A percentile compares a stretch with the other conserved stretches of the same genome.
Evolutionary conservation across 1,140 invertebrate genomes (phyloP).

Genomic region (Proctacanthus coquilletti): DNA sequence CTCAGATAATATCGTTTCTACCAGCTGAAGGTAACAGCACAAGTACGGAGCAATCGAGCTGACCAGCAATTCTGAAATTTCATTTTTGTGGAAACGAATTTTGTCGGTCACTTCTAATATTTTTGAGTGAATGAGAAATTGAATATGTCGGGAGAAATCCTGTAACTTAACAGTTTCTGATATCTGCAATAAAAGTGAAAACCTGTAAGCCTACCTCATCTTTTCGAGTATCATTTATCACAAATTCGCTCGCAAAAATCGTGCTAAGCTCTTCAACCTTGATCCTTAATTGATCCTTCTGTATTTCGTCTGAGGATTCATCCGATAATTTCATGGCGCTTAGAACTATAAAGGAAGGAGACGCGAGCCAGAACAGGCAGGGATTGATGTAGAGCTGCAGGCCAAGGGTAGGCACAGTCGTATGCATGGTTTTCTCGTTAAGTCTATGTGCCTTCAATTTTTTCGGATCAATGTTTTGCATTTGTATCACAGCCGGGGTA

Average conservation of each 20-base stretch:
- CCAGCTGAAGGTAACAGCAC: background rate
- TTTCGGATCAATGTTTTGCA: constrained; percentile 32
- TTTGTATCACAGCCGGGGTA: constrained; percentile 15
- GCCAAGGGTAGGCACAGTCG: constrained; percentile 49
- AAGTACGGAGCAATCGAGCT: constrained; percentile 2
- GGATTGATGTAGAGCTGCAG: constrained; percentile 60
- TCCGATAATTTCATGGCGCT: constrained; percentile 18
- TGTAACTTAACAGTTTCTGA: too few relatives aligned
- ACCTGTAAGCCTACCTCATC: constrained; percentile 24
- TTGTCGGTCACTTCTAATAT: background rate
- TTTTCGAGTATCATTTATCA: constrained; percentile 23
- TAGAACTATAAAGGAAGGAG: constrained; percentile 39
- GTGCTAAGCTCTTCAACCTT: constrained; percentile 8
- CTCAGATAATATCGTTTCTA: background rate
- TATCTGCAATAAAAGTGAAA: background rate
- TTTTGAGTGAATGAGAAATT: background rate
- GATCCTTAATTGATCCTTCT: constrained; percentile 5
- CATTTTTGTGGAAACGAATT: background rate
- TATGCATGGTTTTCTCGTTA: constrained; percentile 43
- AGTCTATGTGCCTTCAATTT: constrained; percentile 45
- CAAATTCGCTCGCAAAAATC: constrained; percentile 13
- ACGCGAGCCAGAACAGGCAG: constrained; percentile 45
- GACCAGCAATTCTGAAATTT: background rate
- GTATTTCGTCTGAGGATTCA: constrained; percentile 6
- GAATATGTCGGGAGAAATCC: background rate